Base-by-base conservation (phyloP, 1,140 invertebrate species). In the Zaprionus capensis region DNA sequence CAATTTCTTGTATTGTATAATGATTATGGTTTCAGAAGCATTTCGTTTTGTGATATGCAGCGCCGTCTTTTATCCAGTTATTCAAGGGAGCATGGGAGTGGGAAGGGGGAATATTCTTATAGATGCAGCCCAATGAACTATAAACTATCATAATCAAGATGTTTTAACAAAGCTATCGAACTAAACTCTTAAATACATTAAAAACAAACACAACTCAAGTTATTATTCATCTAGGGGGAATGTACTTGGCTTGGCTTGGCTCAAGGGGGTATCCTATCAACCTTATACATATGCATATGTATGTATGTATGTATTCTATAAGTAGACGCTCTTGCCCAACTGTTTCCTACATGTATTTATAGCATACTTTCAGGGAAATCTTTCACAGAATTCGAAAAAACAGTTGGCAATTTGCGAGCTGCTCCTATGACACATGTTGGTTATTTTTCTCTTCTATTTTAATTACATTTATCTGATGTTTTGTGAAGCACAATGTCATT, bases 401-500 rank as follows among this genome's bases (percentile, higher is more conserved):
- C 41, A 46, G 41, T 24, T 51, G 9, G 12, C 20, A 14, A 14
- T 51, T 41, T 12, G 20, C 20, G 57, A 59, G 64, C 38, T 62
- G 70, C 70, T 80, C 62, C 80, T 87, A 87, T 87, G 84, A 73
- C 75, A 77, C 75, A 73, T 77, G 31, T 73, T 73, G 31, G 28
- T 69, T n/a, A n/a, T 6, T 41, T 41, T n/a, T n/a, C 38, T 34
- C n/a, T 17, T 44, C 2, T 44, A 53, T 44, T 51, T 41, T 59
- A 65, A 24, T 70, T 63, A 76, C 36, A 66, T 41, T 44, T 72
- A 72, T 61, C 22, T 63, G 49, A 80, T 72, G 77, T 80, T 4
- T 73, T 78, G 81, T 75, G 77, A 88, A 88, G 82, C 84, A 90
- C 78, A 81, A 81, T 78, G 85, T 90, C 85, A 82, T 66, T 90